Evolutionary conservation across 2,888 invertebrate species (phyloP), one percentile per base, ranked within the genome.

Genomic region (Eupithecia vulgata): DNA sequence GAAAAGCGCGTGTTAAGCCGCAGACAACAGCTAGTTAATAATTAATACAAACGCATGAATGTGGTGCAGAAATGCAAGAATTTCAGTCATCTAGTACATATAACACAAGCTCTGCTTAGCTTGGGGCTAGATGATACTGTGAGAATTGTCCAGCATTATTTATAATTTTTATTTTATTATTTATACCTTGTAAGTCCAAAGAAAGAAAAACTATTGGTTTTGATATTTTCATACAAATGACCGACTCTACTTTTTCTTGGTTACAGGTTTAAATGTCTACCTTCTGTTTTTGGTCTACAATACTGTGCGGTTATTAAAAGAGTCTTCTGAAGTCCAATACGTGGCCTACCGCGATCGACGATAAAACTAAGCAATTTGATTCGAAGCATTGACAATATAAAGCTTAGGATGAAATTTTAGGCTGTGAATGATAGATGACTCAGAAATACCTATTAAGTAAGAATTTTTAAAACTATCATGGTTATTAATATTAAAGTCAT

Each of bases 261-360:
- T 68, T 74, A 13, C 87, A 92, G 92, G 85, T 66, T 74, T 91
- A 25, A 90, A 91, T 79, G 70, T 90, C 48, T 92, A 92, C 80
- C 81, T 90, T 0, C 79, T 91, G 35, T 89, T 88, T 76, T 78
- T 92, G 68, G 91, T 91, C 0, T 90, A 85, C 80, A 90, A 85
- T 78, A 83, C 84, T 8, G 80, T 90, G 5, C 81, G 84, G 13
- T 72, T 85, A 4, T 82, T 90, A 0, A 85, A 88, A 40, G 88
- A 90, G 68, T 83, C 71, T 70, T 76, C 85, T 0, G 86, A 87
- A 25, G 89, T 91, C 0, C 88, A 89, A 65, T 91, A 91, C 76
- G 82, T 87, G 30, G 85, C 86, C 0, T 88, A 90, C 66, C 40
- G 35, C 3, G 67, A 71, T 3, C 34, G 35, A 64, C 35, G 64